These are phyloP conservation scores for Papilio aristodemus DNA, from an alignment of 1,140 invertebrate species.

Conservation along the genomic window DNA sequence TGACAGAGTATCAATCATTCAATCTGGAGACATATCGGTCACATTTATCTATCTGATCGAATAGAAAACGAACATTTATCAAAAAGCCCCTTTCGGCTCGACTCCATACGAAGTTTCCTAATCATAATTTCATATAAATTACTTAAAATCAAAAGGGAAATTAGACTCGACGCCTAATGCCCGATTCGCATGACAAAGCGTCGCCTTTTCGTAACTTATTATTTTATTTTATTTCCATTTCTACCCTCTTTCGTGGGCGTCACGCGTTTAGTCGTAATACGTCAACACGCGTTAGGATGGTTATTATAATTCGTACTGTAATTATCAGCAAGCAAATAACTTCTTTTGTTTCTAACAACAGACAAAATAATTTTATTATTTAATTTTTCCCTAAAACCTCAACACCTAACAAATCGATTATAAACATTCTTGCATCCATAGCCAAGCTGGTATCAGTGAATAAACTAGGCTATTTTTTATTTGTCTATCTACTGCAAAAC, in stretches of 20 bases:
- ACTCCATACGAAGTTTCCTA: constrained; percentile 51
- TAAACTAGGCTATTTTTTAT: no score
- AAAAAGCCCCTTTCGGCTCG: constrained; percentile 50
- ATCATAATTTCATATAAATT: constrained; percentile 73
- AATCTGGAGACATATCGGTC: constrained; percentile 54
- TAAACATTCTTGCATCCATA: no score
- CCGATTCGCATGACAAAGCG: constrained; percentile 65
- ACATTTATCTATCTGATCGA: constrained; percentile 64
- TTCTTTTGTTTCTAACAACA: constrained; percentile 43
- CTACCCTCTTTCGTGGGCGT: constrained; percentile 57
- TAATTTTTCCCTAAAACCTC: no score
- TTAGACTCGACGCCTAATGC: constrained; percentile 63
- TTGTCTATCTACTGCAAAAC: no score
- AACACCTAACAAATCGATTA: no score
- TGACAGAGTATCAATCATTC: constrained; percentile 59
- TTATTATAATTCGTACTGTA: constrained; percentile 61
- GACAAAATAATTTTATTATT: neutral
- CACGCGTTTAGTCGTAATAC: constrained; percentile 64
- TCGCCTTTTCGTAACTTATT: constrained; percentile 59
- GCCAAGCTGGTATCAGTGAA: no score
- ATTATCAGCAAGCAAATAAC: constrained; percentile 67
- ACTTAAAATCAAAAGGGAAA: constrained; percentile 76
- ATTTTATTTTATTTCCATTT: constrained; percentile 67
- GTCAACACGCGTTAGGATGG: constrained; percentile 60
- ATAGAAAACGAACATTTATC: constrained; percentile 67